Percentiles rank a stretch among this genome's conserved stretches.
Evolutionary conservation across 1,140 invertebrate genomes (phyloP).

Genomic region (Sycobia sp.): DNA sequence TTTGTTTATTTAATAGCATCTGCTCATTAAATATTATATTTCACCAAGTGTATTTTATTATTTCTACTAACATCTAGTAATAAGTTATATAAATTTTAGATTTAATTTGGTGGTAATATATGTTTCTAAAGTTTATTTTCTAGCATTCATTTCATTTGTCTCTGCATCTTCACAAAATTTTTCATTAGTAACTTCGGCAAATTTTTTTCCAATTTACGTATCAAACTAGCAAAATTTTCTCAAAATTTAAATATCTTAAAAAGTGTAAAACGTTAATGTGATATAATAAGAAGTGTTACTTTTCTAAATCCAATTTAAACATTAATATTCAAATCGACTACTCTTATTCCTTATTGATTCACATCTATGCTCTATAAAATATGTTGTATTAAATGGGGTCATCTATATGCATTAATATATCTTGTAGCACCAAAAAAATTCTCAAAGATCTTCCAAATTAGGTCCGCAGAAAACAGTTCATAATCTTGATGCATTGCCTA

Average conservation of each 20-base stretch:
- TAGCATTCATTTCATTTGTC: not conserved
- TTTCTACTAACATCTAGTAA: constrained; percentile 1
- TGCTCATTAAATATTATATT: too few relatives aligned
- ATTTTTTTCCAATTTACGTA: not conserved
- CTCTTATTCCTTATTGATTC: not conserved
- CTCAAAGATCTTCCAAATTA: not conserved
- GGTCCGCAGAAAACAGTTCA: too few relatives aligned
- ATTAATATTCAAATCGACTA: constrained; percentile 8
- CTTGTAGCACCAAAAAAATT: constrained; percentile 2
- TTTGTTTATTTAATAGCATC: too few relatives aligned
- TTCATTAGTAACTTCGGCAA: not conserved
- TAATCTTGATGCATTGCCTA: too few relatives aligned
- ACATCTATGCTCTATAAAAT: not conserved
- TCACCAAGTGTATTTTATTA: too few relatives aligned
- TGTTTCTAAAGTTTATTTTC: too few relatives aligned
- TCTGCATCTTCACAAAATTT: not conserved
- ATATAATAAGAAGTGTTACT: constrained; percentile 3
- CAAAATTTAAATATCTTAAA: not conserved
- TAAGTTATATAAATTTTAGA: constrained; percentile 1
- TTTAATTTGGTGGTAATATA: too few relatives aligned
- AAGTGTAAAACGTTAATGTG: not conserved
- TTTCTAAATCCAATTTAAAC: not conserved
- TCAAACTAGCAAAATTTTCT: not conserved
- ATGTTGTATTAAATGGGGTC: not conserved
- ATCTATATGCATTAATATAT: not conserved